Percentiles rank a stretch among this genome's conserved stretches.
phyloP scores from a whole-genome alignment of 1,140 invertebrate species.

The Drosophila serrata region DNA sequence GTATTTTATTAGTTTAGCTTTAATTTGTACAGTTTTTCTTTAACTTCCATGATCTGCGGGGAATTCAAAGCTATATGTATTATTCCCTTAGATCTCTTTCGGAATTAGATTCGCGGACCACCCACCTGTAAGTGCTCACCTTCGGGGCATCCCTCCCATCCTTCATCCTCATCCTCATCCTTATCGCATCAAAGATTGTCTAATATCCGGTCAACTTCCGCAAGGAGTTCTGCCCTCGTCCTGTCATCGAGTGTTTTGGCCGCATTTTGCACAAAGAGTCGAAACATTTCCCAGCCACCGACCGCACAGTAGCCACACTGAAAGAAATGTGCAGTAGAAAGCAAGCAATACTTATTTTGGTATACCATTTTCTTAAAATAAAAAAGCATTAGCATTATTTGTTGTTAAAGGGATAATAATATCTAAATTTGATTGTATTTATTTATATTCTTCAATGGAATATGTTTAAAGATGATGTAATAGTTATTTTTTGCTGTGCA shows the following conservation, averaged over 20 bases:
- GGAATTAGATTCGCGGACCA: constrained; percentile 21
- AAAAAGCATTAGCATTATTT: too few species aligned
- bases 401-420: neutral
- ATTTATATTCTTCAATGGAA: neutral
- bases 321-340: neutral
- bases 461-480: neutral
- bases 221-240: constrained; percentile 23
- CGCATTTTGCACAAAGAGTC: constrained; percentile 46
- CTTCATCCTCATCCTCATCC: neutral
- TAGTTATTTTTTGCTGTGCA: constrained; percentile 11
- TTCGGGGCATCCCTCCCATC: neutral
- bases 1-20: neutral
- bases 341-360: neutral
- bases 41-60: neutral
- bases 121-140: constrained; percentile 44
- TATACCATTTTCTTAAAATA: neutral
- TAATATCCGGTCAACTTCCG: constrained; percentile 59
- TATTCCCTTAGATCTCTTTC: constrained; percentile 22
- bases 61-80: constrained; percentile 3
- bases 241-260: constrained; percentile 46
- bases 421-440: neutral
- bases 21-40: neutral
- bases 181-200: constrained; percentile 22
- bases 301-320: constrained; percentile 36
- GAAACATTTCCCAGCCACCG: constrained; percentile 15